A percentile compares a stretch with the other conserved stretches of the same genome.
Conservation (phyloP, 2,888 invertebrate species). For the Lathronympha strigana region DNA sequence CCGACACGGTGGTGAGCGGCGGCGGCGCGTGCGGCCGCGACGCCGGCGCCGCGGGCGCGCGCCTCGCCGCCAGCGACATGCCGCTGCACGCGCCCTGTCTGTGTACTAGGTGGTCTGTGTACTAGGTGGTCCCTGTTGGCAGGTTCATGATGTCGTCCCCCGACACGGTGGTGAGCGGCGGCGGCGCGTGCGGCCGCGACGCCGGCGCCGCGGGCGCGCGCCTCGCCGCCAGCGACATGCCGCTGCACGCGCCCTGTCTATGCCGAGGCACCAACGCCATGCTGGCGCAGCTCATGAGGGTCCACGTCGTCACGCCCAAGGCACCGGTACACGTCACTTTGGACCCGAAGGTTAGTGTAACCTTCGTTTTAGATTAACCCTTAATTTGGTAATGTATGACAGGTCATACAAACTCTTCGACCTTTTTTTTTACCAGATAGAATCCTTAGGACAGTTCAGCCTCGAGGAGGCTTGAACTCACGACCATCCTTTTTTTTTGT, state of each 20-base stretch:
- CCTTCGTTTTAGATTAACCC: not conserved
- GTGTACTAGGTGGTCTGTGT: no score
- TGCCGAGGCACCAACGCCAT: conserved; percentile 75
- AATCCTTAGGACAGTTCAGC: no score
- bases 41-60: no score
- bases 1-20: no score
- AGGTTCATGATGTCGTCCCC: conserved; percentile 95
- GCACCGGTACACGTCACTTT: conserved; percentile 57
- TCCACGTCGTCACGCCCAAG: conserved; percentile 45
- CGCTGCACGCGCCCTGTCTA: conserved; percentile 93
- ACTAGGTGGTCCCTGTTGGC: not conserved
- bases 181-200: conserved; percentile 84
- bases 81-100: no score
- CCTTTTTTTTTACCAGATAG: no score
- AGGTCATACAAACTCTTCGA: no score
- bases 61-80: no score
- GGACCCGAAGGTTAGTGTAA: conserved; percentile 50
- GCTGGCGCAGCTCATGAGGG: conserved; percentile 58
- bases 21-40: no score
- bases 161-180: conserved; percentile 91
- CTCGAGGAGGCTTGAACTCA: no score
- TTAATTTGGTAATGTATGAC: not conserved
- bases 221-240: conserved; percentile 95
- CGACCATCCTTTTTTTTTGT: no score
- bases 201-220: conserved; percentile 91